These are phyloP conservation scores for Drosophila affinis DNA, from an alignment of 2,888 invertebrate species.

Conservation along the genomic window DNA sequence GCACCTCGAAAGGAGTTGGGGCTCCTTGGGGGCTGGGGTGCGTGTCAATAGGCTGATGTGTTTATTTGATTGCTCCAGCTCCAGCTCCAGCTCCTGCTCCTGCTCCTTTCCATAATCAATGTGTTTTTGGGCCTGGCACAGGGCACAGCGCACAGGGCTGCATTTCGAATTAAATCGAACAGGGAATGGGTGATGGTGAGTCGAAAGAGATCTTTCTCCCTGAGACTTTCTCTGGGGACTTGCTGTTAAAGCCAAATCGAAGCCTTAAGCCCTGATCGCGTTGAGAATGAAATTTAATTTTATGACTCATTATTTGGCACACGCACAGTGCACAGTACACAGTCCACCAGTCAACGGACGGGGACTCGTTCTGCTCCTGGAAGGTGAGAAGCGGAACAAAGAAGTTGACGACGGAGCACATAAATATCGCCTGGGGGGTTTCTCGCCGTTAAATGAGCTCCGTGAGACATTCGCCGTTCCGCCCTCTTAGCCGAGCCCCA, in stretches of 20 bases:
- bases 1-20: conserved; percentile 4
- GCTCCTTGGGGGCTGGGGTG: conserved; percentile 30
- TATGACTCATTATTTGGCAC: conserved; percentile 72
- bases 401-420: conserved; percentile 22
- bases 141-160: conserved; percentile 15
- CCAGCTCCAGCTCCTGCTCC: background rate
- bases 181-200: background rate
- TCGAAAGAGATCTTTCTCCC: conserved; percentile 15
- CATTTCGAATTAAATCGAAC: background rate
- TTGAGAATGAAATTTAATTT: conserved; percentile 63
- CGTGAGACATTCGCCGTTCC: conserved; percentile 58
- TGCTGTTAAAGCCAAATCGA: conserved; percentile 30
- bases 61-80: conserved; percentile 55
- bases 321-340: conserved; percentile 20
- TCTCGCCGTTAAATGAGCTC: conserved; percentile 67
- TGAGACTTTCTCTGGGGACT: background rate
- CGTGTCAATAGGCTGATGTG: conserved; percentile 69
- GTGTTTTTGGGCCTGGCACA: conserved; percentile 50
- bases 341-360: too few species aligned
- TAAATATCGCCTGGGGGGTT: conserved; percentile 47
- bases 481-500: conserved; percentile 17
- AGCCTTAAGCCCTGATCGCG: conserved; percentile 13
- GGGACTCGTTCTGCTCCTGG: background rate
- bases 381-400: background rate
- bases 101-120: conserved; percentile 43